Conservation (phyloP, 2,888 invertebrate genomes). For the Tortricodes alternella region DNA sequence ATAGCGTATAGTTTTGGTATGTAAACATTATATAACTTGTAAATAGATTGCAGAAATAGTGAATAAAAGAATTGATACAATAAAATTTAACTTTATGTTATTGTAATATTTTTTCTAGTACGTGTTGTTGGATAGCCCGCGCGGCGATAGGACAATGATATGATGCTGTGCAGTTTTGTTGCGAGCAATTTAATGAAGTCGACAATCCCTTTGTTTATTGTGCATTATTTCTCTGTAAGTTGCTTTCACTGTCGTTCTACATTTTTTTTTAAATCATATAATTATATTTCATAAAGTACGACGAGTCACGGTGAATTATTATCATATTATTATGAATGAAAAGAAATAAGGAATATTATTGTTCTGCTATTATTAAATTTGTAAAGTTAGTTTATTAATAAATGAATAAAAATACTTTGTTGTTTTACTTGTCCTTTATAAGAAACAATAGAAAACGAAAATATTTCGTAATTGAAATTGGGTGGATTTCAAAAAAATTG, state of each 20-base stretch:
- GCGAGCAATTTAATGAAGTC: constrained; percentile 64
- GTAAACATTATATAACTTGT: constrained; percentile 78
- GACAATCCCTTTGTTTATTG: constrained; percentile 66
- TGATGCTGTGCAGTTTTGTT: constrained; percentile 61
- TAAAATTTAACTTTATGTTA: constrained; percentile 75
- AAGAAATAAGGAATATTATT: constrained; percentile 83
- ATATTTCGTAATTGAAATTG: no score
- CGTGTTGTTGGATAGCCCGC: constrained; percentile 49
- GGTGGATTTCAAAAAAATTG: no score
- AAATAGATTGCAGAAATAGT: constrained; percentile 76
- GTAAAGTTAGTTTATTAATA: constrained; percentile 84
- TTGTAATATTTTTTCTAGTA: constrained; percentile 73
- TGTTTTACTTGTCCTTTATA: constrained; percentile 52
- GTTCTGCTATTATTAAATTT: constrained; percentile 84
- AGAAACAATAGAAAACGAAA: not conserved
- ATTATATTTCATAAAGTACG: constrained; percentile 79
- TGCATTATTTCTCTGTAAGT: constrained; percentile 79
- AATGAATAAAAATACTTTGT: constrained; percentile 74
- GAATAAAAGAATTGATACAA: constrained; percentile 78
- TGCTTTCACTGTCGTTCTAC: constrained; percentile 82
- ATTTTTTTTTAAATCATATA: constrained; percentile 82
- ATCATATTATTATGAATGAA: constrained; percentile 82
- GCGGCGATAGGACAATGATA: no score
- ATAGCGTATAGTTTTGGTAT: constrained; percentile 80
- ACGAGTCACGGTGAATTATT: constrained; percentile 77